phyloP scores from a whole-genome alignment of 2,113 vertebrate species.

The Plectropomus leopardus region DNA sequence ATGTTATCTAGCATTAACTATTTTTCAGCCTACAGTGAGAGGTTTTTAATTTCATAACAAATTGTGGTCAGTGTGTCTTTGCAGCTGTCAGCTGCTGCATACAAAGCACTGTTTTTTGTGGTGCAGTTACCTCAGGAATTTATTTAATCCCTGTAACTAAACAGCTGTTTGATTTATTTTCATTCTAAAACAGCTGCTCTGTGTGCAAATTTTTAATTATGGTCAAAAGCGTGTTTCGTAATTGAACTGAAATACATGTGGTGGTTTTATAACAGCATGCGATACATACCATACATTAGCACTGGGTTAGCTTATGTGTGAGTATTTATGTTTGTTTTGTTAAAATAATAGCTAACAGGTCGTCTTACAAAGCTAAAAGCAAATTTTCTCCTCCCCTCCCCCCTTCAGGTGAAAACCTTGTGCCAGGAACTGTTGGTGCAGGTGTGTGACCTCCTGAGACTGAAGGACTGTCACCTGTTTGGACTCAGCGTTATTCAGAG shows the following conservation, averaged over 20 bases:
- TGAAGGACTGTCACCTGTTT: conserved; percentile 98
- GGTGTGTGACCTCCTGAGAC: conserved; percentile 95
- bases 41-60: background rate
- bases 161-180: background rate
- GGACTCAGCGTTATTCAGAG: conserved; percentile 99
- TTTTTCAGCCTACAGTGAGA: background rate
- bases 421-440: conserved; percentile 96
- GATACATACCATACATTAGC: background rate
- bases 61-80: background rate
- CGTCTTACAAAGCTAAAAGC: background rate
- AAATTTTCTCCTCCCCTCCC: background rate
- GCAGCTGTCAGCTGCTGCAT: conserved; percentile 3
- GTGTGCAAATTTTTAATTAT: background rate
- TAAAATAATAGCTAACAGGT: background rate
- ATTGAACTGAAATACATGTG: background rate
- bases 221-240: background rate
- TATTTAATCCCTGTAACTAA: background rate
- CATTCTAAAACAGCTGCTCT: background rate
- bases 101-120: background rate
- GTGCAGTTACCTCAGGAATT: conserved; percentile 3
- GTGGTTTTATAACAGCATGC: background rate
- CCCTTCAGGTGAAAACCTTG: conserved; percentile 92
- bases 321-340: background rate
- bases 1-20: too few relatives aligned
- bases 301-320: background rate